Evolutionary conservation across 1,140 invertebrate species (phyloP).

Genomic region (Olivierus martensii): DNA sequence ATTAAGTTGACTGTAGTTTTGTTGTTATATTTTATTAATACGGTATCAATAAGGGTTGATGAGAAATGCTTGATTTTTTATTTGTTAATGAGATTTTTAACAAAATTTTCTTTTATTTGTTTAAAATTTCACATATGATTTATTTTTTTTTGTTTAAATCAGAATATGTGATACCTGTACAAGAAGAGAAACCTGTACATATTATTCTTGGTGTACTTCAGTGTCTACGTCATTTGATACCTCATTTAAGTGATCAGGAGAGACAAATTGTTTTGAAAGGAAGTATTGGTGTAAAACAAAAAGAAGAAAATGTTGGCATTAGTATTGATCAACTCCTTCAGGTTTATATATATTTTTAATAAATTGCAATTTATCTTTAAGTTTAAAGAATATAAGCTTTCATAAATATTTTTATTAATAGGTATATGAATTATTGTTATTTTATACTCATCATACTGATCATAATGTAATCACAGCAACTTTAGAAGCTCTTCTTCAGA

Average conservation of each 20-base stretch:
- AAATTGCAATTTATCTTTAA: too few species aligned
- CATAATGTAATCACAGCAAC: conserved; percentile 73
- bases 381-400: neutral
- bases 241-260: conserved; percentile 31
- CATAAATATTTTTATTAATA: conserved; percentile 25
- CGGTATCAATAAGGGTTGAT: too few species aligned
- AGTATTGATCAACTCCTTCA: conserved; percentile 13
- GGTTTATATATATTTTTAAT: conserved; percentile 2
- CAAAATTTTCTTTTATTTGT: too few species aligned
- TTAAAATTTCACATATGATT: too few species aligned
- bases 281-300: conserved; percentile 30
- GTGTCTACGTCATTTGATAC: conserved; percentile 45
- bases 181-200: conserved; percentile 34
- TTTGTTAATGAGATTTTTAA: too few species aligned
- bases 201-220: conserved; percentile 48
- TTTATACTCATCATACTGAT: conserved; percentile 51
- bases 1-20: too few species aligned
- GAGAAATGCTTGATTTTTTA: too few species aligned
- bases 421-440: conserved; percentile 67
- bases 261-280: conserved; percentile 26
- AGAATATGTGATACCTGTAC: conserved; percentile 41
- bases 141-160: neutral
- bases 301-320: conserved; percentile 14
- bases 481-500: conserved; percentile 59
- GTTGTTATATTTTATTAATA: too few species aligned